Percentiles rank a stretch among this genome's conserved stretches.
These are phyloP conservation scores for Sinohyriopsis cumingii DNA, from an alignment of 2,888 invertebrate species.

Conservation along the genomic window DNA sequence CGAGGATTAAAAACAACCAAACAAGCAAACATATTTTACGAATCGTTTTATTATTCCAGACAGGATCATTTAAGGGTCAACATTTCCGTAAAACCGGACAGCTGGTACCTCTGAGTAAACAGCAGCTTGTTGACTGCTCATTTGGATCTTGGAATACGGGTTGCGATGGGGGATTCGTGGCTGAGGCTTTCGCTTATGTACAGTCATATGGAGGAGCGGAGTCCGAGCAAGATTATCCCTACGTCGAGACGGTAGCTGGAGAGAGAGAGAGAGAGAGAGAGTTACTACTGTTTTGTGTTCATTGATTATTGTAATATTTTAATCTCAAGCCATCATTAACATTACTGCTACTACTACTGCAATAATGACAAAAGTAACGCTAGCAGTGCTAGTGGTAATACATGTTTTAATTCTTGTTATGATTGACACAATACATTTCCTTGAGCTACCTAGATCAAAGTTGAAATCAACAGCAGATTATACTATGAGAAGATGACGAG, in stretches of 20 bases:
- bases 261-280: too few species aligned
- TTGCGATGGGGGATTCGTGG: slow-evolving; percentile 73
- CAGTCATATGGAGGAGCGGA: slow-evolving; percentile 74
- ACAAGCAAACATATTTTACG: too few species aligned
- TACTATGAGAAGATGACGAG: too few species aligned
- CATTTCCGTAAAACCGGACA: slow-evolving; percentile 76
- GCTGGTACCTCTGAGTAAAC: slow-evolving; percentile 74
- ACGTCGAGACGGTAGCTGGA: slow-evolving; percentile 56
- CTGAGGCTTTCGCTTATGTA: slow-evolving; percentile 73
- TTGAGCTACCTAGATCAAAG: too few species aligned
- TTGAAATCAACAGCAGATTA: too few species aligned
- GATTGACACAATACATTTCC: too few species aligned
- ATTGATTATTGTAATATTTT: too few species aligned
- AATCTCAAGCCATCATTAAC: too few species aligned
- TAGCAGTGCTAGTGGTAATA: too few species aligned
- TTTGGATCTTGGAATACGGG: slow-evolving; percentile 71
- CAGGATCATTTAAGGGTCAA: slow-evolving; percentile 76
- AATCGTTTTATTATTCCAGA: slow-evolving; percentile 74
- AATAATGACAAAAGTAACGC: too few species aligned
- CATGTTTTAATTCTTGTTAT: too few species aligned
- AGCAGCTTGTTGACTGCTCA: slow-evolving; percentile 73
- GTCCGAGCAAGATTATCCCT: slow-evolving; percentile 69
- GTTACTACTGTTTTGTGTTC: neutral
- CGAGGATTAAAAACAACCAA: slow-evolving; percentile 79
- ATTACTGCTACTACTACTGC: too few species aligned